phyloP scores from a whole-genome alignment of 2,888 invertebrate species.

The Nebria salina region DNA sequence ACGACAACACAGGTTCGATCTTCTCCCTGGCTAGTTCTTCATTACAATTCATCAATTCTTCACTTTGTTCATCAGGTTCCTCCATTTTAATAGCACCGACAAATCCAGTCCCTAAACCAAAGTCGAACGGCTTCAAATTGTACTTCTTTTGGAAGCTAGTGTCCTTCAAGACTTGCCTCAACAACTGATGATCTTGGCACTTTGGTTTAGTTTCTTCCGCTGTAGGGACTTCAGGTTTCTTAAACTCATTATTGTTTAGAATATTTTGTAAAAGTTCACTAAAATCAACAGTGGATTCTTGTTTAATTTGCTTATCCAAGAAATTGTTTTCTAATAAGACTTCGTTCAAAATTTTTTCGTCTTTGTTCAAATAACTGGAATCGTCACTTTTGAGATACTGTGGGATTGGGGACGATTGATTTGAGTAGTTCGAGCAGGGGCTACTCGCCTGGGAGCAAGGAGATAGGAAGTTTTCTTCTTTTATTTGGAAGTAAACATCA shows the following conservation, averaged over 20 bases:
- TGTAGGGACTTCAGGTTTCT: constrained; percentile 52
- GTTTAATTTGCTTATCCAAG: constrained; percentile 61
- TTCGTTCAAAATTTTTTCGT: constrained; percentile 50
- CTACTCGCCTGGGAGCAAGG: constrained; percentile 66
- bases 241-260: constrained; percentile 53
- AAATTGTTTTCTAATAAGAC: constrained; percentile 56
- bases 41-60: constrained; percentile 62
- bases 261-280: constrained; percentile 65
- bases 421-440: constrained; percentile 67
- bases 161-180: constrained; percentile 84
- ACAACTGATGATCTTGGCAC: constrained; percentile 72
- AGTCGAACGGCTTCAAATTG: constrained; percentile 82
- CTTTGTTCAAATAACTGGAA: constrained; percentile 13
- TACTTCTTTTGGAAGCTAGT: constrained; percentile 86
- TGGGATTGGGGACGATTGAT: constrained; percentile 64
- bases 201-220: constrained; percentile 60
- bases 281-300: constrained; percentile 72
- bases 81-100: constrained; percentile 69
- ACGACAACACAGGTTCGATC: constrained; percentile 83
- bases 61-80: constrained; percentile 69
- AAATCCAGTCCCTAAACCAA: constrained; percentile 65
- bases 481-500: constrained; percentile 65
- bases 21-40: constrained; percentile 75
- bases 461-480: constrained; percentile 58
- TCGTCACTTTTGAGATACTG: not conserved